Percentiles rank a stretch among this genome's conserved stretches.
Evolutionary conservation across 1,140 invertebrate genomes (phyloP).

Genomic region (Sycophaga agraensis): DNA sequence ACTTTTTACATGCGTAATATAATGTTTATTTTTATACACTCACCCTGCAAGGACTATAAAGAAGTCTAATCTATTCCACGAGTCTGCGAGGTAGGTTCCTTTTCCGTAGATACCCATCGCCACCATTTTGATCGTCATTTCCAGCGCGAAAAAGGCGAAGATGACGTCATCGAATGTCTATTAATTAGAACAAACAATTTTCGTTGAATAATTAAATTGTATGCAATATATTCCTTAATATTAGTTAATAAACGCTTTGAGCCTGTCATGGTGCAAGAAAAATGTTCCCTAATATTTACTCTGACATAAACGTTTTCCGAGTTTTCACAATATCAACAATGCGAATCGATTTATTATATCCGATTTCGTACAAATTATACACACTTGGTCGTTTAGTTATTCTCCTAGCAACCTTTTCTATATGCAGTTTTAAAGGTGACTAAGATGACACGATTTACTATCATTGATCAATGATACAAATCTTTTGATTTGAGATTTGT

Average conservation of each 20-base stretch:
- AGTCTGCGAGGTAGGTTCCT: constrained; percentile 93
- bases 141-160: constrained; percentile 95
- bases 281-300: no score
- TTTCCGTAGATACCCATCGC: constrained; percentile 98
- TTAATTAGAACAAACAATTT: constrained; percentile 40
- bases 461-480: no score
- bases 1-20: background rate
- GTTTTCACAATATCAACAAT: no score
- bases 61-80: constrained; percentile 97
- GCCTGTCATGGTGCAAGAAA: no score
- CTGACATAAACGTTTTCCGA: no score
- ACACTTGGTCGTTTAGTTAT: no score
- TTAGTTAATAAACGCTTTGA: background rate
- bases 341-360: no score
- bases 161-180: constrained; percentile 97
- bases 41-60: constrained; percentile 98
- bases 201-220: background rate
- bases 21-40: constrained; percentile 42
- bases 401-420: no score
- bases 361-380: no score
- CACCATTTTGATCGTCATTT: constrained; percentile 97
- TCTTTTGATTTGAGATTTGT: no score
- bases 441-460: no score
- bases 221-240: background rate
- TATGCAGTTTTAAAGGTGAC: no score